Evolutionary conservation across 2,113 vertebrate genomes (phyloP), one percentile per base, ranked within the genome.

Genomic region (Microtus ochrogaster): DNA sequence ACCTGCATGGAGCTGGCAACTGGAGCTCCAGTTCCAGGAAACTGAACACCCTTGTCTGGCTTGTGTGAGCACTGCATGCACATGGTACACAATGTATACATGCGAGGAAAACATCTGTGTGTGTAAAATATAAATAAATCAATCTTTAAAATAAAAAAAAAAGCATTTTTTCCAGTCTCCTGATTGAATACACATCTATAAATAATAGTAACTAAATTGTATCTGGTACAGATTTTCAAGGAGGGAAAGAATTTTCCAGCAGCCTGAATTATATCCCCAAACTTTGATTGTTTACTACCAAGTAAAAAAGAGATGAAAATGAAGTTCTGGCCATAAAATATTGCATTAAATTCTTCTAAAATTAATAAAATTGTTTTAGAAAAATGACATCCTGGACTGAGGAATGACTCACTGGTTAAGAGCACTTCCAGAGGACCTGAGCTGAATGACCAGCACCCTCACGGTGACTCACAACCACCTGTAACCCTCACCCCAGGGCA

Each of bases 271-370:
- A 61, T 91, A 36, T 3, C 47, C 33, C 30, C 22, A 41, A 19
- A 39, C 70, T 49, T 94, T 77, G 94, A 28, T 52, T 36, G 16
- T 22, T 97, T 94, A 11, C 39, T 89, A 81, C 28, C 81, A 63
- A 94, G 74, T 70, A 78, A 94, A 96, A 90, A 90, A 78, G 4
- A 90, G 44, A 16, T 94, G 90, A 79, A 33, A 82, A 91, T 72
- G 66, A 88, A 39, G 5, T 68, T 86, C 49, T 44, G 89, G 76
- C 28, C 58, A 44, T 17, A 33, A 84, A 84, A 65, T 14, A 17
- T 9, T 83, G 39, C 36, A 41, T 41, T 26, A 63, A 63, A 61
- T 39, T 83, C 79, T 30, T 44, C 21, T 39, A 63, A n/a, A n/a
- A 2, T 84, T 84, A 84, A 30, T 65, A 30, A 44, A 83, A 65